Evolutionary conservation across 2,888 invertebrate species (phyloP), one percentile per base, ranked within the genome.

Genomic region (Portevinia maculata): DNA sequence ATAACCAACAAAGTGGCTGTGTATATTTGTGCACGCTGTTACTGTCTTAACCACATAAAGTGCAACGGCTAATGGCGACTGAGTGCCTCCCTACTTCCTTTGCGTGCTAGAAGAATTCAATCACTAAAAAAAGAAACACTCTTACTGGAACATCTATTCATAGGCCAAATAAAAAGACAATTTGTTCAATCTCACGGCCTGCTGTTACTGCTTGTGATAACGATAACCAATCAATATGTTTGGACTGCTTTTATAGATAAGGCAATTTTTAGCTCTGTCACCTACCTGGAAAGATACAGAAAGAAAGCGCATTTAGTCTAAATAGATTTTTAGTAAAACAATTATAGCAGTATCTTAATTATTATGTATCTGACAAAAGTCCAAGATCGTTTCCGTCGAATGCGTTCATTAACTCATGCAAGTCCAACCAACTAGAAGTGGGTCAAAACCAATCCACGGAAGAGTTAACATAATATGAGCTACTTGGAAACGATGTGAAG

Each of bases 401-500:
- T 39, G 46, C 55, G 53, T 53, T 39, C 62, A 37, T 19, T 44
- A 34, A 53, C 46, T 44, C n/a, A 30, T n/a, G 21, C 8, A 15
- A 50, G 28, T 30, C 34, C 32, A 57, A 34, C 32, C 19, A 37
- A 53, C 41, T 50, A 69, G 65, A 81, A 81, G 76, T 81, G 65
- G 81, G 81, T 81, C 81, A 81, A 76, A 81, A 71, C 70, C 64
- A 76, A 81, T 81, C 75, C 79, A 81, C 75, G 75, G 75, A 70
- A 64, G 70, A 30, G 75, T 81, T 70, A 75, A 76, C 76, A 81
- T 81, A n/a, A n/a, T n/a, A 76, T 81, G 81, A 65, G n/a, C 3
- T 75, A 81, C 70, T 76, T 34, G 70, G 59, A 70, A 64, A 71
- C 19, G n/a, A 62, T 28, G 39, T 0, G 13, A 15, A 6, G 37